Evolutionary conservation across 2,797 vertebrate genomes (phyloP), one percentile per base, ranked within the genome.

Genomic region (Neosalanx taihuensis): DNA sequence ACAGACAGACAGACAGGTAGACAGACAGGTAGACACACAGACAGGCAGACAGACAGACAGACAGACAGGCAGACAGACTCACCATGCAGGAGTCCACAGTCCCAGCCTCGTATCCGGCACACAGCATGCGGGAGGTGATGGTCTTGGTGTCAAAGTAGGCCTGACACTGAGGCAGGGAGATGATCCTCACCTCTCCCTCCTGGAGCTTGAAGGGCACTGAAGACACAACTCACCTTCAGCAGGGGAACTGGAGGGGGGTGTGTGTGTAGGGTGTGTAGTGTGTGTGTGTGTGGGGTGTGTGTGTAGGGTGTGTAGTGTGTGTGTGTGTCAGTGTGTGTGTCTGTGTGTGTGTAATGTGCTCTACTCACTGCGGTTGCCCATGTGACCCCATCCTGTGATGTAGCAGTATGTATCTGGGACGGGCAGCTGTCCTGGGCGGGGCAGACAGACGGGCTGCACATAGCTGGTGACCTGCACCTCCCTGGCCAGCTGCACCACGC

Each of bases 21-120:
- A 63, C 23, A 37, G 13, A 46, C 33, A 71, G 49, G 58, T 46
- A 72, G 53, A 69, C 41, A 64, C 6, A 51, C 57, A 10, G 57
- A 51, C 35, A 68, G n/a, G 23, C 30, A 41, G 29, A 71, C 56
- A 63, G 51, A 71, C 58, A 69, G 31, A 64, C n/a, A 62, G 7
- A 63, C 31, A 57, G 35, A 59, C 58, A 71, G 60, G 49, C n/a
- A 61, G 29, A 31, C 51, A 31, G 26, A 17, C 90, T 86, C 90
- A 98, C 97, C 97, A 98, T 98, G 89, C 97, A 98, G 0, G 97
- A 97, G 88, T 99, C 97, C 0, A 99, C 92, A 0, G 96, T 97
- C 72, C 97, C 97, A 0, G 95, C 93, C 41, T 99, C 96, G 0
- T 96, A 98, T 31, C 97, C 97, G 0, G 97, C 97, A 9, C 97